A percentile compares a stretch with the other conserved stretches of the same genome.
phyloP scores from a whole-genome alignment of 2,888 invertebrate species.

The Trichopria drosophilae region DNA sequence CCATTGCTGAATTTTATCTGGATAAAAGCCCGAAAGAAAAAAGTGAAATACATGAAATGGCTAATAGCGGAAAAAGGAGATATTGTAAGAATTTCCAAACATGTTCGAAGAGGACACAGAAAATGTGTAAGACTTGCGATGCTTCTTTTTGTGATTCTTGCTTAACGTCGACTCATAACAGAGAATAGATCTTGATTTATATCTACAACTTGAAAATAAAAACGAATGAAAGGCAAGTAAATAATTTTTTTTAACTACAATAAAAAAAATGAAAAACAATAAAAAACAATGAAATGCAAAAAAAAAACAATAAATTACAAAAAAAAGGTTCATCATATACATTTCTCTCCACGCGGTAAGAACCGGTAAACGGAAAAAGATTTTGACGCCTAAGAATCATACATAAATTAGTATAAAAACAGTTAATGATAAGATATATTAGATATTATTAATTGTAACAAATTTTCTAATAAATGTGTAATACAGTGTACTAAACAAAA shows the following conservation, averaged over 20 bases:
- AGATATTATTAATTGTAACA: no score
- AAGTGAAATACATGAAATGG: no score
- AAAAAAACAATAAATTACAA: slow-evolving; percentile 7
- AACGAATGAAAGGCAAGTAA: slow-evolving; percentile 8
- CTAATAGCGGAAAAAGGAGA: no score
- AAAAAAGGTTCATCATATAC: slow-evolving; percentile 4
- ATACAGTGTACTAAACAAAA: no score
- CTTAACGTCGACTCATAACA: slow-evolving; percentile 5
- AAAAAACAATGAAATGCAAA: slow-evolving; percentile 12
- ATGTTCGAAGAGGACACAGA: slow-evolving; percentile 3
- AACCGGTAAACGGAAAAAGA: slow-evolving; percentile 9
- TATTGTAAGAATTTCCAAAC: slow-evolving; percentile 11
- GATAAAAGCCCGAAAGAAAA: neutral
- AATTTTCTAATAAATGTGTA: no score
- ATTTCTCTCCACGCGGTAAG: slow-evolving; percentile 13
- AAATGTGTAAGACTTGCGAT: slow-evolving; percentile 6
- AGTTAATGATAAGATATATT: no score
- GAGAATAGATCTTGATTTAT: neutral
- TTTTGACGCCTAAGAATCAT: no score
- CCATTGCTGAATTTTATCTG: slow-evolving; percentile 12
- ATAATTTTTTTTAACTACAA: no score
- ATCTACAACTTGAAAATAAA: slow-evolving; percentile 7
- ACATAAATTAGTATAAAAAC: no score
- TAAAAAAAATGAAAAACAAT: slow-evolving; percentile 6
- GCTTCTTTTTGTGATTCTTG: slow-evolving; percentile 13